Conservation (phyloP, 2,888 invertebrate genomes). For the Ophraella communa region DNA sequence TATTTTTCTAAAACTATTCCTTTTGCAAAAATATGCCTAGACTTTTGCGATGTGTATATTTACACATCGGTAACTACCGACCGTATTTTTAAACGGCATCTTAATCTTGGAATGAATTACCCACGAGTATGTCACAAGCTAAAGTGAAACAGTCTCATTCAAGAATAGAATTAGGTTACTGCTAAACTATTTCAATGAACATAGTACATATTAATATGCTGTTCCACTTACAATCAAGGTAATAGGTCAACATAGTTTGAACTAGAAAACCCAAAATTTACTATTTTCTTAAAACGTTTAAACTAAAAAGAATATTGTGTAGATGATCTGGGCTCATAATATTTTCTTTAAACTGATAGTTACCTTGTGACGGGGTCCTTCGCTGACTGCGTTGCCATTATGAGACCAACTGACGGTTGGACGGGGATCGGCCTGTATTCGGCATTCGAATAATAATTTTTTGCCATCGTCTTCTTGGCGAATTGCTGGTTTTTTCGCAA, state of each 20-base stretch:
- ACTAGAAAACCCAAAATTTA: neutral
- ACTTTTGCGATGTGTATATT: too few relatives aligned
- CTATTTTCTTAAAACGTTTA: neutral
- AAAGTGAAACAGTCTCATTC: neutral
- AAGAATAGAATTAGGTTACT: neutral
- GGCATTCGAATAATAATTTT: slow-evolving; percentile 91
- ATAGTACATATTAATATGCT: neutral
- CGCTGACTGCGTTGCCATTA: slow-evolving; percentile 81
- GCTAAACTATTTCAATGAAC: neutral
- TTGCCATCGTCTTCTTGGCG: slow-evolving; percentile 97
- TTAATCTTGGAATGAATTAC: too few relatives aligned
- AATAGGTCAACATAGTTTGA: neutral
- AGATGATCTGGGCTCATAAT: too few relatives aligned
- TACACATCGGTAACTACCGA: too few relatives aligned
- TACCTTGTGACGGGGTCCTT: slow-evolving; percentile 87
- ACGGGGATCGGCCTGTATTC: slow-evolving; percentile 91
- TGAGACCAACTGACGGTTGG: slow-evolving; percentile 91
- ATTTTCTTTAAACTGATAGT: too few relatives aligned
- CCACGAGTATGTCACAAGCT: too few relatives aligned
- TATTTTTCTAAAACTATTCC: too few relatives aligned
- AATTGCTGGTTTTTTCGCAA: slow-evolving; percentile 96
- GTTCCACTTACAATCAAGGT: neutral
- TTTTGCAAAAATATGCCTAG: too few relatives aligned
- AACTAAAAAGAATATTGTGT: too few relatives aligned
- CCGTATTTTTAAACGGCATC: too few relatives aligned